Evolutionary conservation across 2,113 vertebrate genomes (phyloP), one percentile per base, ranked within the genome.

Genomic region (Rhynchomys soricoides): DNA sequence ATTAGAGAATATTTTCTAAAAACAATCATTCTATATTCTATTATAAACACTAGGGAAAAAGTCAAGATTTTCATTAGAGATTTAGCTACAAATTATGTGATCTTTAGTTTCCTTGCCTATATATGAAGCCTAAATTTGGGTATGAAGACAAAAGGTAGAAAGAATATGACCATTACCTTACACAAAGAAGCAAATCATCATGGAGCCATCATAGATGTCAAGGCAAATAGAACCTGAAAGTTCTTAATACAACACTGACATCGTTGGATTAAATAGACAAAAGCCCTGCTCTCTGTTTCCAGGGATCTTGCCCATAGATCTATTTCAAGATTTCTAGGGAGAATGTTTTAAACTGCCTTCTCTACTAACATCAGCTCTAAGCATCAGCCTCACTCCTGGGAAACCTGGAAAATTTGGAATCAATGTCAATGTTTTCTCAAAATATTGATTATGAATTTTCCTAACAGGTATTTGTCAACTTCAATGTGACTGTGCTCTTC

Each of bases 371-470:
- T 62, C 22, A 88, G 15, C 59, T 89, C 55, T 7, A 79, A 86
- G 17, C 26, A 89, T 43, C 48, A 86, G 89, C 0, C 31, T 17
- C 31, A 86, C 11, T 62, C n/a, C 19, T 22, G 26, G 24, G 19
- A 77, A 89, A 86, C 73, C 3, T 8, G 8, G 37, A 86, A 89
- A 55, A 62, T 75, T 86, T 68, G 26, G 40, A 74, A 93, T 89
- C 55, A 59, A 12, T 70, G 31, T 11, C 10, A 68, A 21, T 52
- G n/a, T 74, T 62, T 91, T 86, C 82, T 79, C 85, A 93, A 78
- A 93, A 79, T 74, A 87, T 16, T 31, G 71, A 59, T 24, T 52
- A 91, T 79, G 64, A 91, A 81, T 89, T 89, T 93, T 91, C 88
- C 40, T 73, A 88, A 85, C 21, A 83, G 45, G 7, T 34, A 91